A percentile compares a stretch with the other conserved stretches of the same genome.
These are phyloP conservation scores for Napeogenes sylphis DNA, from an alignment of 2,888 invertebrate genomes.

Conservation along the genomic window DNA sequence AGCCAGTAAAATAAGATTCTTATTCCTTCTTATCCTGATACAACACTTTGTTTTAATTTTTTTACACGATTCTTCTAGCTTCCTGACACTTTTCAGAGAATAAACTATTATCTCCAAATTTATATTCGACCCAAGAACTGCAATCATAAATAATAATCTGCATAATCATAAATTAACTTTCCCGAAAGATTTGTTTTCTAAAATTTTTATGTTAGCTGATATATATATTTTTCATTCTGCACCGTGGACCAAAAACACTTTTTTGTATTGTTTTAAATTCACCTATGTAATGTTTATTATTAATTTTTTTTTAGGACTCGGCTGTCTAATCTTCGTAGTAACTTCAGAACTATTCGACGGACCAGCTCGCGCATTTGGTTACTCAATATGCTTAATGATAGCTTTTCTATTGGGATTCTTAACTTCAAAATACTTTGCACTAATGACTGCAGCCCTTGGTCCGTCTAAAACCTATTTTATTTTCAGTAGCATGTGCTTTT, in stretches of 20 bases:
- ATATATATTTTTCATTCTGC: no score
- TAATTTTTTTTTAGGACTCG: conserved; percentile 41
- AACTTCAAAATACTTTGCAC: conserved; percentile 45
- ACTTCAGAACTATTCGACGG: conserved; percentile 53
- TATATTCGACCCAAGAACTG: no score
- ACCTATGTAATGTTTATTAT: not conserved
- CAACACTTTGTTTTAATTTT: no score
- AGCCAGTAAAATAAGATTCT: no score
- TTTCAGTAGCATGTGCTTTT: conserved; percentile 40
- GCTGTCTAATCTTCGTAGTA: conserved; percentile 49
- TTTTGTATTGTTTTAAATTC: not conserved
- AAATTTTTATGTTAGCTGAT: no score
- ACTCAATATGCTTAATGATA: conserved; percentile 33
- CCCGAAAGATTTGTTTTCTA: no score
- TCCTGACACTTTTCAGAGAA: no score
- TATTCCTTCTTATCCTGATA: no score
- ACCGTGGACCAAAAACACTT: not conserved
- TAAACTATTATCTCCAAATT: no score
- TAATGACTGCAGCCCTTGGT: conserved; percentile 39
- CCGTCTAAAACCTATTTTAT: conserved; percentile 46
- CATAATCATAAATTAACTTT: no score
- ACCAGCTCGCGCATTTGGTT: conserved; percentile 43
- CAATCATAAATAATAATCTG: no score
- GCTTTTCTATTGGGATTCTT: conserved; percentile 39
- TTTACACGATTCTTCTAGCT: no score